A percentile compares a stretch with the other conserved stretches of the same genome.
These are phyloP conservation scores for Mesochorus sp. DNA, from an alignment of 2,888 invertebrate genomes.

Conservation along the genomic window DNA sequence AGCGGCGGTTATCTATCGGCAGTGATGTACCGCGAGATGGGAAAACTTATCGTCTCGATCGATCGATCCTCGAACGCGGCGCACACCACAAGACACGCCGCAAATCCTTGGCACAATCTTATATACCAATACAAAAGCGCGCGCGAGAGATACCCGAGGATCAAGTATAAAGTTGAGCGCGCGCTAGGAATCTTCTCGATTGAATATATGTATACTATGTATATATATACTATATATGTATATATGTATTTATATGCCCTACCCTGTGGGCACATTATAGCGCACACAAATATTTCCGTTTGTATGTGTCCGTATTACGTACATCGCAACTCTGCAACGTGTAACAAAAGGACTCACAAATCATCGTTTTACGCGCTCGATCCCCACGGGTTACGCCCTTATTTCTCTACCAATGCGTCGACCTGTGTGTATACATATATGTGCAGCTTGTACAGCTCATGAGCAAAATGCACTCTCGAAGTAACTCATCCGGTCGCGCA, in stretches of 20 bases:
- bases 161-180: slow-evolving; percentile 40
- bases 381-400: neutral
- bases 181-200: slow-evolving; percentile 51
- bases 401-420: neutral
- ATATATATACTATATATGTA: neutral
- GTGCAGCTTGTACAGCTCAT: no score
- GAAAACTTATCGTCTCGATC: slow-evolving; percentile 61
- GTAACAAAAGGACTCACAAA: neutral
- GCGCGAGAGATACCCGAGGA: slow-evolving; percentile 48
- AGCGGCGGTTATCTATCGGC: slow-evolving; percentile 51
- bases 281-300: neutral
- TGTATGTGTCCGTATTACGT: neutral
- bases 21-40: slow-evolving; percentile 53
- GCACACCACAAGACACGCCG: slow-evolving; percentile 51
- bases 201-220: slow-evolving; percentile 29
- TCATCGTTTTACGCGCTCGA: neutral
- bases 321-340: neutral
- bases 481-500: slow-evolving; percentile 58
- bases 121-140: slow-evolving; percentile 33
- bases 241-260: neutral
- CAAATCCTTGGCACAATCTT: slow-evolving; percentile 67
- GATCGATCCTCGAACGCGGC: slow-evolving; percentile 48
- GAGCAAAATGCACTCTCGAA: slow-evolving; percentile 59
- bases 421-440: no score
- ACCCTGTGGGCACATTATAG: slow-evolving; percentile 19